A percentile compares a stretch with the other conserved stretches of the same genome.
phyloP scores from a whole-genome alignment of 2,888 invertebrate species.

The Folsomia candida region DNA sequence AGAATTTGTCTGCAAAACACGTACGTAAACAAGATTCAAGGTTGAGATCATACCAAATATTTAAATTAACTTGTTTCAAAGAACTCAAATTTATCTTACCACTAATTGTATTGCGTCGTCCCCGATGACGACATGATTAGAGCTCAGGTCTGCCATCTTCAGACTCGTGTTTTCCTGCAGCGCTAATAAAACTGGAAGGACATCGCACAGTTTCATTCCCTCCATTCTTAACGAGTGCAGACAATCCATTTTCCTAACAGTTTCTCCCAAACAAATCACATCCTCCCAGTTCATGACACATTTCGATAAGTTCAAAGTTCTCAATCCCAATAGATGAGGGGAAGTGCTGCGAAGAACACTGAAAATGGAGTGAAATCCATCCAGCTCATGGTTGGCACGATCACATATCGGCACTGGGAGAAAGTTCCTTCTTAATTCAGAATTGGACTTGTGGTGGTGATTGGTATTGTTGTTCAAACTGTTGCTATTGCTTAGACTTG shows the following conservation, averaged over 20 bases:
- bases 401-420: conserved; percentile 59
- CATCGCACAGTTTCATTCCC: conserved; percentile 60
- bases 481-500: too few species aligned
- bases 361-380: conserved; percentile 57
- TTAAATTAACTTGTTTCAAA: not conserved
- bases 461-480: conserved; percentile 17
- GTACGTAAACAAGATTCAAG: conserved; percentile 56
- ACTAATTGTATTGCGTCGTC: conserved; percentile 57
- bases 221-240: conserved; percentile 60
- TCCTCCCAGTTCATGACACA: conserved; percentile 56
- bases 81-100: too few species aligned
- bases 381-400: conserved; percentile 53
- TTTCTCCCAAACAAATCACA: conserved; percentile 59
- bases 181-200: conserved; percentile 60
- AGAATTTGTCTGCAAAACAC: too few species aligned
- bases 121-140: conserved; percentile 59
- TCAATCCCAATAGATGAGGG: conserved; percentile 55
- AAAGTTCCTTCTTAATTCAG: conserved; percentile 59
- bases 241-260: conserved; percentile 58
- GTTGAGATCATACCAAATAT: conserved; percentile 57
- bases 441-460: conserved; percentile 58
- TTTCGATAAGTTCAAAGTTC: conserved; percentile 61
- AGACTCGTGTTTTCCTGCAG: conserved; percentile 59
- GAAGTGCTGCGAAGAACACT: conserved; percentile 56
- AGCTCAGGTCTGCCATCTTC: conserved; percentile 60